These are phyloP conservation scores for Papilio polytes DNA, from an alignment of 1,140 invertebrate genomes.

Conservation along the genomic window DNA sequence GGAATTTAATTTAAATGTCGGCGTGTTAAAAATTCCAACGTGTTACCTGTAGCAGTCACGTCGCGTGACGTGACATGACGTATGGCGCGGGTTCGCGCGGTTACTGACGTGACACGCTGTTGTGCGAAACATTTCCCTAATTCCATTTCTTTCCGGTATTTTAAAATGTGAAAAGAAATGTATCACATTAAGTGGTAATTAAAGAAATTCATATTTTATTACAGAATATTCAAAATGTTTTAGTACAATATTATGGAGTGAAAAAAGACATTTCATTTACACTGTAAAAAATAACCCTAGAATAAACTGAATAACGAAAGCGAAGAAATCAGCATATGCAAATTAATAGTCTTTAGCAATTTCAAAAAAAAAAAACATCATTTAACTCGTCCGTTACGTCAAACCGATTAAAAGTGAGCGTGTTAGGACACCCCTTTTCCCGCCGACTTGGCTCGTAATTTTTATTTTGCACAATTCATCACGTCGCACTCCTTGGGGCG, in stretches of 20 bases:
- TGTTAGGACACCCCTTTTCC: slow-evolving; percentile 52
- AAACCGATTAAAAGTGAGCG: slow-evolving; percentile 64
- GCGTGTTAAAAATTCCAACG: slow-evolving; percentile 59
- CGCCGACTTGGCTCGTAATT: slow-evolving; percentile 65
- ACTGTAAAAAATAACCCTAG: too few relatives aligned
- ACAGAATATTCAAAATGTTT: too few relatives aligned
- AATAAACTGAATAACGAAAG: neutral
- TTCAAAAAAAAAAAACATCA: slow-evolving; percentile 1
- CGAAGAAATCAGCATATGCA: neutral
- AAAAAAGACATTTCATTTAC: too few relatives aligned
- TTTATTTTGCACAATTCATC: slow-evolving; percentile 76
- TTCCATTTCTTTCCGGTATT: slow-evolving; percentile 5
- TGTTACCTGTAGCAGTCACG: slow-evolving; percentile 60
- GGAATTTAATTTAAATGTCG: slow-evolving; percentile 67
- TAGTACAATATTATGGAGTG: too few relatives aligned
- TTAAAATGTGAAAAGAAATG: neutral
- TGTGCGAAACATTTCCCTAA: slow-evolving; percentile 24
- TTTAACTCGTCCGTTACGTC: slow-evolving; percentile 52
- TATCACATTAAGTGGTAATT: neutral
- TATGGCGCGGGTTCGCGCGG: slow-evolving; percentile 35
- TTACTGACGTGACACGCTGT: slow-evolving; percentile 21
- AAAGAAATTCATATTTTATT: neutral
- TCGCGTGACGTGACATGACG: slow-evolving; percentile 48
- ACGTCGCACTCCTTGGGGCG: slow-evolving; percentile 58
- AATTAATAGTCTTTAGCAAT: neutral